Evolutionary conservation across 2,113 vertebrate species (phyloP).

Genomic region (Scophthalmus maximus): DNA sequence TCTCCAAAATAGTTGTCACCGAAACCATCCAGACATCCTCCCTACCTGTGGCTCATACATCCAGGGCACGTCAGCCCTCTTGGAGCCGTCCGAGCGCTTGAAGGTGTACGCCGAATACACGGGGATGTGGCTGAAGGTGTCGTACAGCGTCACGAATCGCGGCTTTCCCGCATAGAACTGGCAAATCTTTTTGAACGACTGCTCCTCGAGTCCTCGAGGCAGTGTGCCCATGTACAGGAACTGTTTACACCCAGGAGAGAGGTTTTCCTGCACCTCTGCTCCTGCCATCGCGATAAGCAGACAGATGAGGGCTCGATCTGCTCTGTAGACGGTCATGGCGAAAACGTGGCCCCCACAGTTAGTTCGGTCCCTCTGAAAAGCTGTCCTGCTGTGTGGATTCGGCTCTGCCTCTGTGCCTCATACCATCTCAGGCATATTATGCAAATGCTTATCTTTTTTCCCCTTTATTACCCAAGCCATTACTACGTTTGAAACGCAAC

Average conservation of each 20-base stretch:
- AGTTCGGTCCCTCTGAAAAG: slow-evolving; percentile 30
- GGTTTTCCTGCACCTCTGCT: slow-evolving; percentile 63
- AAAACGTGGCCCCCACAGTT: not conserved
- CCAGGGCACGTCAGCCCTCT: slow-evolving; percentile 71
- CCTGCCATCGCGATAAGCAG: slow-evolving; percentile 47
- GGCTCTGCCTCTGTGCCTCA: slow-evolving; percentile 9
- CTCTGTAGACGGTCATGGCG: slow-evolving; percentile 43
- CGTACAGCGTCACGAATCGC: slow-evolving; percentile 71
- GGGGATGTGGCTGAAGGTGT: slow-evolving; percentile 62
- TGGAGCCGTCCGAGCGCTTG: slow-evolving; percentile 71
- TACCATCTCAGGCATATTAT: slow-evolving; percentile 24
- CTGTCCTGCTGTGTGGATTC: slow-evolving; percentile 12
- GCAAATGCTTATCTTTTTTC: slow-evolving; percentile 66
- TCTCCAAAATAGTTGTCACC: too few species aligned
- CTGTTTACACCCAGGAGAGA: slow-evolving; percentile 63
- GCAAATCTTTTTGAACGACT: slow-evolving; percentile 66
- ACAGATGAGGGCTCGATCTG: slow-evolving; percentile 9
- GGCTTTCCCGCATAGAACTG: slow-evolving; percentile 62
- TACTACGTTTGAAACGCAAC: slow-evolving; percentile 3
- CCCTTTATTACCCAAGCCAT: slow-evolving; percentile 20
- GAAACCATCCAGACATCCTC: not conserved
- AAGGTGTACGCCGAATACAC: slow-evolving; percentile 77
- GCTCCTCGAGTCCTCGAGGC: slow-evolving; percentile 59
- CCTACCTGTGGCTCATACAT: slow-evolving; percentile 78
- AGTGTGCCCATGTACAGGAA: slow-evolving; percentile 73